Conservation (phyloP, 2,113 vertebrate species). For the Anhinga rufa region DNA sequence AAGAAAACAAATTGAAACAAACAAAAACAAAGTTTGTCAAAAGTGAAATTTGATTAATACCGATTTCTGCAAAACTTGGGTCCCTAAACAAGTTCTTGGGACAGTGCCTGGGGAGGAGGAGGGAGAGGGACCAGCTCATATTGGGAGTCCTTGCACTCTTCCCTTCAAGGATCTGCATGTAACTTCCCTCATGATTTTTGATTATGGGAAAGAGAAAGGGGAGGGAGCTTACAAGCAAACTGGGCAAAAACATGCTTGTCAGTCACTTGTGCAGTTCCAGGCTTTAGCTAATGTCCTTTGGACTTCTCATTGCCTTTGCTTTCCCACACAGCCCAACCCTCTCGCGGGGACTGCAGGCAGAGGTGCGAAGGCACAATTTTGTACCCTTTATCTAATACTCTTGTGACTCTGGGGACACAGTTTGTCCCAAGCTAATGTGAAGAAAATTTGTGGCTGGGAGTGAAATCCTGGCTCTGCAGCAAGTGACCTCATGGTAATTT, state of each 20-base stretch:
- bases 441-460: not conserved
- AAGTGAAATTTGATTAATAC: not conserved
- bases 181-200: not conserved
- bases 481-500: not conserved
- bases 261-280: not conserved
- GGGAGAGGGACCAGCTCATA: not conserved
- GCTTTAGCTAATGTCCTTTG: not conserved
- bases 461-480: not conserved
- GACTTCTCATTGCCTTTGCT: not conserved
- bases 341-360: not conserved
- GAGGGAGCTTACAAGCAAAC: not conserved
- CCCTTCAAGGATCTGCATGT: not conserved
- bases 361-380: not conserved
- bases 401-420: not conserved
- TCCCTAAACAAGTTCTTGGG: not conserved
- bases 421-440: not conserved
- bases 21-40: not conserved
- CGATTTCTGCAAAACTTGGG: not conserved
- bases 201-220: not conserved
- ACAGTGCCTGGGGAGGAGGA: not conserved
- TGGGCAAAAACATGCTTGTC: not conserved
- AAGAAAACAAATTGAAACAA: too few species aligned
- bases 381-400: not conserved
- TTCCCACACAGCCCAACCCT: fast-evolving
- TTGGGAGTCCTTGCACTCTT: not conserved